A percentile compares a stretch with the other conserved stretches of the same genome.
These are phyloP conservation scores for Pollenia labialis DNA, from an alignment of 2,888 invertebrate genomes.

Conservation along the genomic window DNA sequence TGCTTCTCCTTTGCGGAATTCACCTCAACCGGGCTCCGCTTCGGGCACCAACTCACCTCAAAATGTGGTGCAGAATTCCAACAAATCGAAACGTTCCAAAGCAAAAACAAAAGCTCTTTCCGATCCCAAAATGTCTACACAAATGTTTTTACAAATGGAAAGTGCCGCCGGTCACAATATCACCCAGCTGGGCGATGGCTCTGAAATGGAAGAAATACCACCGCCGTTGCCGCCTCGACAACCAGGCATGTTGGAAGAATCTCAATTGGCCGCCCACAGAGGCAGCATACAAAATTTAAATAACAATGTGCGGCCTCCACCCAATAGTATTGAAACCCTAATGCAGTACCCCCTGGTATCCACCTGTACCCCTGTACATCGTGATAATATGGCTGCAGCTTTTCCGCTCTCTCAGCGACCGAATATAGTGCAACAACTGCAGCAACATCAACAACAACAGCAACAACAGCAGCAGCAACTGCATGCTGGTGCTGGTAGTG, in stretches of 20 bases:
- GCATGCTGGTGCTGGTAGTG: slow-evolving; percentile 73
- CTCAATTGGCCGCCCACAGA: slow-evolving; percentile 70
- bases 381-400: slow-evolving; percentile 83
- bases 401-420: slow-evolving; percentile 84
- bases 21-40: slow-evolving; percentile 55
- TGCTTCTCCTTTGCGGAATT: slow-evolving; percentile 71
- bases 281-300: slow-evolving; percentile 80
- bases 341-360: slow-evolving; percentile 84
- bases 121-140: slow-evolving; percentile 84
- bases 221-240: slow-evolving; percentile 87
- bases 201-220: slow-evolving; percentile 80
- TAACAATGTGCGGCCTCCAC: slow-evolving; percentile 77
- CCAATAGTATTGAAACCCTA: slow-evolving; percentile 83
- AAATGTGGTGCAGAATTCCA: slow-evolving; percentile 48
- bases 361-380: slow-evolving; percentile 83
- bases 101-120: slow-evolving; percentile 84
- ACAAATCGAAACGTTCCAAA: slow-evolving; percentile 79
- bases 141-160: slow-evolving; percentile 84
- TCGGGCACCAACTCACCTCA: slow-evolving; percentile 64
- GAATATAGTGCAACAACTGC: slow-evolving; percentile 84
- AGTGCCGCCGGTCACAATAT: slow-evolving; percentile 65
- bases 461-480: slow-evolving; percentile 81
- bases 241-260: slow-evolving; percentile 84
- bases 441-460: slow-evolving; percentile 83
- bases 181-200: slow-evolving; percentile 66